Evolutionary conservation across 2,888 invertebrate genomes (phyloP).

Genomic region (Epinotia demarniana): DNA sequence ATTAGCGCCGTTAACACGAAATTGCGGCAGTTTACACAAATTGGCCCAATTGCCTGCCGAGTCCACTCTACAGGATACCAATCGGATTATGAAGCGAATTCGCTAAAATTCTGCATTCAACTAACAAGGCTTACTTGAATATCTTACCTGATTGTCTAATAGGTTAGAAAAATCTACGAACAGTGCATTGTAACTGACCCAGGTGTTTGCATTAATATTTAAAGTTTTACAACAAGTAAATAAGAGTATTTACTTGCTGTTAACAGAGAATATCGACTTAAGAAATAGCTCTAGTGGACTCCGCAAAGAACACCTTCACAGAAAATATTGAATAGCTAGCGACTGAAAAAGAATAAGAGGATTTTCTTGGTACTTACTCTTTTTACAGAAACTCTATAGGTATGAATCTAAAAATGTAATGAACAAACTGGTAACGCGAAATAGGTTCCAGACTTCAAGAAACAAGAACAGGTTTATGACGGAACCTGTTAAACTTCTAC

Average conservation of each 20-base stretch:
- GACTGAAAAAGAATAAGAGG: background rate
- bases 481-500: constrained; percentile 16
- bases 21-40: constrained; percentile 66
- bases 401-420: background rate
- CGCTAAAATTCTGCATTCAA: constrained; percentile 52
- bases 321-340: constrained; percentile 2
- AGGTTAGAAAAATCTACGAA: background rate
- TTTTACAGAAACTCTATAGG: background rate
- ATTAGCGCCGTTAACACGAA: constrained; percentile 42
- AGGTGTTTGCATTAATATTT: background rate
- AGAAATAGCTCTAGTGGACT: constrained; percentile 16
- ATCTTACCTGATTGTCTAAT: constrained; percentile 2
- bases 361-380: background rate
- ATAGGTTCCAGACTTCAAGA: constrained; percentile 4
- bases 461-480: background rate
- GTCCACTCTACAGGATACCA: constrained; percentile 62
- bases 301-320: constrained; percentile 24
- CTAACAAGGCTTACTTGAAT: constrained; percentile 35
- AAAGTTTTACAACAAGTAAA: background rate
- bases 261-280: constrained; percentile 14
- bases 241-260: too few relatives aligned
- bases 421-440: constrained; percentile 8
- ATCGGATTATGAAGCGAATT: constrained; percentile 68
- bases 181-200: background rate
- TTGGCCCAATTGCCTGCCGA: constrained; percentile 65